phyloP scores from a whole-genome alignment of 2,797 vertebrate genomes.

The Neosilurus hyrtlii region DNA sequence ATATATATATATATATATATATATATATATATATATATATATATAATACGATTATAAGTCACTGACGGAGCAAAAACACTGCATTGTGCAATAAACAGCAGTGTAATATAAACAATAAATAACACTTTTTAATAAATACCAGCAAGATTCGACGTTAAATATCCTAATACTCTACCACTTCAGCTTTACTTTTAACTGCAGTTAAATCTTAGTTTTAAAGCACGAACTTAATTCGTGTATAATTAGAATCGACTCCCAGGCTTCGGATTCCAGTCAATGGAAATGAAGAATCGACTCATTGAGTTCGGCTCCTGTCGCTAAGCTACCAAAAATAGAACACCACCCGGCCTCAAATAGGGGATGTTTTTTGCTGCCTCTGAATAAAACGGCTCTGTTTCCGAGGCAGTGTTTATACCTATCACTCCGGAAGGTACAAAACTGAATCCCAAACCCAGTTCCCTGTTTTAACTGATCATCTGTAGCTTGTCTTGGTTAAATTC shows the following conservation, averaged over 20 bases:
- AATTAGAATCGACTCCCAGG: background rate
- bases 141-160: background rate
- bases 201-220: no score
- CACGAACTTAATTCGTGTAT: no score
- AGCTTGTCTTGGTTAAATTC: background rate
- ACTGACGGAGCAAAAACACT: no score
- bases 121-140: background rate
- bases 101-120: no score
- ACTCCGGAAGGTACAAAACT: constrained; percentile 7
- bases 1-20: no score
- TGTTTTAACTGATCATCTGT: background rate
- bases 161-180: background rate
- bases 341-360: no score
- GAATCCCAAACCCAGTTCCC: background rate
- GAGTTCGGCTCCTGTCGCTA: background rate
- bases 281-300: background rate
- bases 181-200: background rate
- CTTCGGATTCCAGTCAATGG: background rate
- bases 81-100: no score
- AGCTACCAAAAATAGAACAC: background rate
- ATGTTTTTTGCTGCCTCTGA: background rate
- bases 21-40: no score
- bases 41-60: background rate
- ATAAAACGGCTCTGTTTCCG: background rate
- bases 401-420: background rate